A percentile compares a stretch with the other conserved stretches of the same genome.
phyloP scores from a whole-genome alignment of 1,140 invertebrate genomes.

The Danaus plexippus region DNA sequence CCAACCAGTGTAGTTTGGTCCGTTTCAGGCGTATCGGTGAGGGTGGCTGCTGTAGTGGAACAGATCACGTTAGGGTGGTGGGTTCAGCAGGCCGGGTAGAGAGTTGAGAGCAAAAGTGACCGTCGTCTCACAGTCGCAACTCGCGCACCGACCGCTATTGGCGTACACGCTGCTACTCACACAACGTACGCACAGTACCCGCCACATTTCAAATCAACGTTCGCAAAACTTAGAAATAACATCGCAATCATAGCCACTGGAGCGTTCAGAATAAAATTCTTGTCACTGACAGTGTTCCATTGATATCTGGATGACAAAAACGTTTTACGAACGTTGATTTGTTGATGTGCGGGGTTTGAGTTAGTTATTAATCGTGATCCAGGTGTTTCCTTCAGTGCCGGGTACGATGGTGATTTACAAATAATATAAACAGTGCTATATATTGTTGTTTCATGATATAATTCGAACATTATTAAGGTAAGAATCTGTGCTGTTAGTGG shows the following conservation, averaged over 20 bases:
- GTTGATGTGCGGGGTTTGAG: constrained; percentile 49
- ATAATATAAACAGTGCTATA: constrained; percentile 51
- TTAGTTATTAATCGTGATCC: constrained; percentile 54
- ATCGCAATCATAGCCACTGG: constrained; percentile 51
- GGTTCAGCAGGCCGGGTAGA: constrained; percentile 54
- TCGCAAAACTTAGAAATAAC: constrained; percentile 42
- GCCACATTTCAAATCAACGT: constrained; percentile 61
- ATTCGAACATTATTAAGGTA: constrained; percentile 34
- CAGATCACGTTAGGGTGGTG: constrained; percentile 33
- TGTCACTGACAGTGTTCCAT: constrained; percentile 48
- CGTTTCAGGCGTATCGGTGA: constrained; percentile 15
- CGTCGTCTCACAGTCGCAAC: constrained; percentile 42
- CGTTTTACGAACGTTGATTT: constrained; percentile 45
- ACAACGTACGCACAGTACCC: constrained; percentile 59
- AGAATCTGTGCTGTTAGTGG: constrained; percentile 22
- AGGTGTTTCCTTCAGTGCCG: constrained; percentile 51
- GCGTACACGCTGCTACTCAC: constrained; percentile 48
- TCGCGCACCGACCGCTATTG: constrained; percentile 55
- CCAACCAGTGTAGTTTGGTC: constrained; percentile 22
- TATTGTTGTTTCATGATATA: constrained; percentile 28
- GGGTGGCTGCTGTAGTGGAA: constrained; percentile 17
- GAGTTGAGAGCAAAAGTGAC: constrained; percentile 46
- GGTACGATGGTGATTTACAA: constrained; percentile 64
- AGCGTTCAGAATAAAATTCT: constrained; percentile 48
- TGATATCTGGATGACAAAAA: constrained; percentile 44